Conservation (phyloP, 2,888 invertebrate species). For the Spialia ferax region DNA sequence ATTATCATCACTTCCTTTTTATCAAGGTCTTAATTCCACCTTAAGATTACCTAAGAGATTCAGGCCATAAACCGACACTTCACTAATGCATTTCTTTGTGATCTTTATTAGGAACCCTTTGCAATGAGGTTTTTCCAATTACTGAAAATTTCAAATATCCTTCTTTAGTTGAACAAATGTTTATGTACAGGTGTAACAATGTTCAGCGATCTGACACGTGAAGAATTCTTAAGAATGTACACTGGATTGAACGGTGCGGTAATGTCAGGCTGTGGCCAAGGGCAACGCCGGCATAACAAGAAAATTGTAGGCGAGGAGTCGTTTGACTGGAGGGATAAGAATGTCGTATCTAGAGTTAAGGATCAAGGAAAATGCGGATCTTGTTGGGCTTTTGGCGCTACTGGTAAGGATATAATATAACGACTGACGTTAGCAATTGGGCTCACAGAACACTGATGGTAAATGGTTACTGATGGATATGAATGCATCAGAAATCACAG, state of each 20-base stretch:
- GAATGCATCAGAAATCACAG: no score
- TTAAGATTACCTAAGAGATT: no score
- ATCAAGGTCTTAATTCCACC: no score
- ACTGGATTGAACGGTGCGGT: constrained; percentile 20
- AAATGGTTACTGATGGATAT: no score
- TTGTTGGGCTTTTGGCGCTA: constrained; percentile 89
- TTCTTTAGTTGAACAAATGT: background rate
- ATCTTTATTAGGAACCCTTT: no score
- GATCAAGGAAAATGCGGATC: constrained; percentile 93
- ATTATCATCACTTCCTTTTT: no score
- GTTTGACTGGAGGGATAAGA: constrained; percentile 90
- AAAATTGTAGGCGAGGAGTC: constrained; percentile 40
- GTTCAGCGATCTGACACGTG: constrained; percentile 44
- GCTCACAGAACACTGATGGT: no score
- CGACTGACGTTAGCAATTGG: no score
- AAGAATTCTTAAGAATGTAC: constrained; percentile 41
- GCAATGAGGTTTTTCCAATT: no score
- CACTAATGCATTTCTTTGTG: no score
- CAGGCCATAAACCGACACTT: no score
- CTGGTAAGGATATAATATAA: constrained; percentile 1
- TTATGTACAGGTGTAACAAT: constrained; percentile 36
- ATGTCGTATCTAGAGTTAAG: constrained; percentile 92
- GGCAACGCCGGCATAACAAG: background rate
- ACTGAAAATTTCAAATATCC: no score
- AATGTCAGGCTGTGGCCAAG: background rate